Percentiles rank a stretch among this genome's conserved stretches.
phyloP scores from a whole-genome alignment of 2,888 invertebrate genomes.

The Oxyteleia sp. region DNA sequence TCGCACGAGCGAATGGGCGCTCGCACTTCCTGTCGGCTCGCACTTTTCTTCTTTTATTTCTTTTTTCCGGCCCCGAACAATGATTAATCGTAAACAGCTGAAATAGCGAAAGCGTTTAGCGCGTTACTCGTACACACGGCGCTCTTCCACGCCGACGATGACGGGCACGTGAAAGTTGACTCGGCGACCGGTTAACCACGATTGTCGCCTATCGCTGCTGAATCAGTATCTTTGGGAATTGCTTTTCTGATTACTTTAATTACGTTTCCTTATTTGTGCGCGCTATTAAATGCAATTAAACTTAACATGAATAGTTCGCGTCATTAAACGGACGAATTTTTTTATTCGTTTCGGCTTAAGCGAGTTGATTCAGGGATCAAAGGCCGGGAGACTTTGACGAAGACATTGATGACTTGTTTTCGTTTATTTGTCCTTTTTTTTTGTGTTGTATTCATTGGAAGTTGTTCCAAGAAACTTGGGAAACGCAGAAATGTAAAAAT shows the following conservation, averaged over 20 bases:
- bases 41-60: constrained; percentile 33
- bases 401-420: too few relatives aligned
- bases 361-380: constrained; percentile 9
- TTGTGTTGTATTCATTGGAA: too few relatives aligned
- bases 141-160: constrained; percentile 39
- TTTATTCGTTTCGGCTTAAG: not conserved
- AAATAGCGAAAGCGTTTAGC: constrained; percentile 66
- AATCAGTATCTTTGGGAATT: constrained; percentile 53
- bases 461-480: too few relatives aligned
- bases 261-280: constrained; percentile 46
- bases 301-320: constrained; percentile 15
- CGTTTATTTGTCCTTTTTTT: not conserved
- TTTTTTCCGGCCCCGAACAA: constrained; percentile 43
- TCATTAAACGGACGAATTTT: constrained; percentile 12
- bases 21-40: constrained; percentile 43
- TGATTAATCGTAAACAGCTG: constrained; percentile 61
- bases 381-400: constrained; percentile 5
- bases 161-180: constrained; percentile 67
- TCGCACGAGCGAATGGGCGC: constrained; percentile 27
- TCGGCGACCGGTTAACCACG: constrained; percentile 51
- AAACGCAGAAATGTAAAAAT: constrained; percentile 4
- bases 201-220: constrained; percentile 47
- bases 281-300: constrained; percentile 34
- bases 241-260: constrained; percentile 59
- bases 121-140: constrained; percentile 42